Conservation (phyloP, 2,113 vertebrate genomes). For the Crocuta crocuta region DNA sequence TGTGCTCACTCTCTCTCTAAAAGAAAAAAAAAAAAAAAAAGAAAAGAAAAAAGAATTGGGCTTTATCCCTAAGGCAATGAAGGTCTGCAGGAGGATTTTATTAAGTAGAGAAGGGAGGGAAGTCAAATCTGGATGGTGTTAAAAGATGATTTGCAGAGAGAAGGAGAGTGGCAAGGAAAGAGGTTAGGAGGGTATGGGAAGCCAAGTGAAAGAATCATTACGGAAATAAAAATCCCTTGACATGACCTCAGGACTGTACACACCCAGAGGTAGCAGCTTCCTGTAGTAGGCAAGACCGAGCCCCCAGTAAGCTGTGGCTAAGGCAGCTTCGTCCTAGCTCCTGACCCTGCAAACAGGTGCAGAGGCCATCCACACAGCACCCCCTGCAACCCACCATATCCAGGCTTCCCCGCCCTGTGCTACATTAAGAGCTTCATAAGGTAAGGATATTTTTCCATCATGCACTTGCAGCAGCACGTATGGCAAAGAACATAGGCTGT, state of each 20-base stretch:
- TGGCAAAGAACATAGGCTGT: not conserved
- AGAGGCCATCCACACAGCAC: not conserved
- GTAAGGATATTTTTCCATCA: too few species aligned
- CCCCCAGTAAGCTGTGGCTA: not conserved
- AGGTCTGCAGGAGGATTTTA: not conserved
- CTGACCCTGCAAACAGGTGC: not conserved
- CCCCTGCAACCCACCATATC: not conserved
- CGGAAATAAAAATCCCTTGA: not conserved
- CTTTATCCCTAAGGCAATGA: not conserved
- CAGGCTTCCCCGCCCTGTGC: not conserved
- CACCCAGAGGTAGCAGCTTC: not conserved
- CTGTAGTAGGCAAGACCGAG: not conserved
- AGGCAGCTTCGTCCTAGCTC: not conserved
- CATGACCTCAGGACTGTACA: not conserved
- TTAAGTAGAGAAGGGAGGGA: not conserved
- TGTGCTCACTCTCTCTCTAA: too few species aligned
- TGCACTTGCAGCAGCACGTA: not conserved
- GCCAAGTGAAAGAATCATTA: not conserved
- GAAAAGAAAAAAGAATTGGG: not conserved
- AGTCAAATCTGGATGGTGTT: not conserved
- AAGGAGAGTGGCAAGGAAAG: not conserved
- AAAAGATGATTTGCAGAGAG: not conserved
- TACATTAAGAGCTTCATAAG: not conserved
- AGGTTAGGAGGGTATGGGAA: not conserved
- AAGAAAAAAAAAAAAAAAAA: too few species aligned